Base-by-base conservation (phyloP, 2,888 invertebrate genomes). In the Vandiemenella viatica region DNA sequence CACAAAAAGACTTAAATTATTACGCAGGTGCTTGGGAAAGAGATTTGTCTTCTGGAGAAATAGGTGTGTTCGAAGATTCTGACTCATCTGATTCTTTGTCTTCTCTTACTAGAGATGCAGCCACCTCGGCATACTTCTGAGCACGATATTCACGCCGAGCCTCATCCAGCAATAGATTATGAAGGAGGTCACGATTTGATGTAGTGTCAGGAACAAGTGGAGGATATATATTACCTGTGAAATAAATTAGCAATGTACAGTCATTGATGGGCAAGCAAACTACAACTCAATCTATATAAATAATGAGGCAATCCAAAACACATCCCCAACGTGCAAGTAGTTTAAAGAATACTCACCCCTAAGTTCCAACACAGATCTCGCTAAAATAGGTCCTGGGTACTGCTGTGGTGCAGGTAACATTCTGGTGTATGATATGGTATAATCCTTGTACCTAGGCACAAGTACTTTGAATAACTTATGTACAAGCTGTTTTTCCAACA, bases 401-500 rank as follows among this genome's bases (percentile, higher is more conserved):
- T 67, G 70, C n/a, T n/a, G n/a, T 1, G 92, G 89, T 4, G 84
- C 83, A 59, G 72, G 78, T 55, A 80, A 76, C 64, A 91, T 68
- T 60, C 77, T 75, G 3, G 93, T 93, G 60, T 74, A 90, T 1
- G 86, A 75, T 13, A 75, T 65, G 17, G 73, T 73, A 54, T 70
- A 78, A 58, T 82, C 76, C 61, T 82, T 73, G 67, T 76, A 93
- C 55, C 93, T 74, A 0, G 92, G 92, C 5, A 79, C 90, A 20
- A 93, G 66, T 4, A 93, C 93, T 72, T 95, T 92, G 61, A 95
- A 95, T 45, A 95, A 68, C 68, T 95, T 95, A 62, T 93, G 91
- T 3, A 95, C 73, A 18, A 89, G 69, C 62, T 90, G 86, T 61
- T 93, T 93, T 60, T 93, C 92, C 55, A 82, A 64, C 32, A 95